Conservation (phyloP, 2,797 vertebrate species). For the Melanotaenia trifasciata region DNA sequence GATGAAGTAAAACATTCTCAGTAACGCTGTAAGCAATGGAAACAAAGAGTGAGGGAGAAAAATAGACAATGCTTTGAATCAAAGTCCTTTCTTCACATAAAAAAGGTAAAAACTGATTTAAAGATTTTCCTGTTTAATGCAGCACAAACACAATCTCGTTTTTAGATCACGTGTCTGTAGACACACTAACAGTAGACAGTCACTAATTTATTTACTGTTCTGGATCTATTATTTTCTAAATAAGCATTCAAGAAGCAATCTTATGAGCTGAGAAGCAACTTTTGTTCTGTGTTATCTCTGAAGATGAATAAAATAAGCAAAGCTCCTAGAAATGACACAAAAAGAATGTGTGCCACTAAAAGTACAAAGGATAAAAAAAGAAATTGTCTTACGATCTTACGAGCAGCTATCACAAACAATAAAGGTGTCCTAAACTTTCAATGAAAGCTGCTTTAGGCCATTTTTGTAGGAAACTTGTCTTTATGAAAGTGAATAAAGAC, state of each 20-base stretch:
- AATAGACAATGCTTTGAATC: conserved; percentile 12
- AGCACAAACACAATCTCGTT: conserved; percentile 1
- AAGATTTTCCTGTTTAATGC: conserved; percentile 4
- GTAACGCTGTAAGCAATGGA: conserved; percentile 29
- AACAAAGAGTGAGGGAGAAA: conserved; percentile 14
- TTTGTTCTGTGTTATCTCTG: too few species aligned
- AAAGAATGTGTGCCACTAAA: background rate
- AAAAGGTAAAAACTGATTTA: conserved; percentile 1
- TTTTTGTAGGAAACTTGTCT: too few species aligned
- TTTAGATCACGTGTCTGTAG: background rate
- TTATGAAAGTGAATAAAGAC: background rate
- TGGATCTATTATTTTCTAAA: conserved; percentile 8
- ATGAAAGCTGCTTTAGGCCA: too few species aligned
- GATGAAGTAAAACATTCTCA: conserved; percentile 36
- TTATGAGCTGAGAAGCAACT: background rate
- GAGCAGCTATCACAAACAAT: background rate
- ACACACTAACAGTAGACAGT: conserved; percentile 3
- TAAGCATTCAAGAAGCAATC: conserved; percentile 18
- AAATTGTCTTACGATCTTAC: background rate
- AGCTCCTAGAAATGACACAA: too few species aligned
- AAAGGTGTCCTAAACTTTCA: background rate
- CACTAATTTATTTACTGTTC: conserved; percentile 3
- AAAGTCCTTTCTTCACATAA: conserved; percentile 20
- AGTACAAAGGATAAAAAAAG: background rate
- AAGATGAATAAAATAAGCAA: too few species aligned